Base-by-base conservation (phyloP, 2,797 vertebrate species). In the Scolopax bukidnonensis region DNA sequence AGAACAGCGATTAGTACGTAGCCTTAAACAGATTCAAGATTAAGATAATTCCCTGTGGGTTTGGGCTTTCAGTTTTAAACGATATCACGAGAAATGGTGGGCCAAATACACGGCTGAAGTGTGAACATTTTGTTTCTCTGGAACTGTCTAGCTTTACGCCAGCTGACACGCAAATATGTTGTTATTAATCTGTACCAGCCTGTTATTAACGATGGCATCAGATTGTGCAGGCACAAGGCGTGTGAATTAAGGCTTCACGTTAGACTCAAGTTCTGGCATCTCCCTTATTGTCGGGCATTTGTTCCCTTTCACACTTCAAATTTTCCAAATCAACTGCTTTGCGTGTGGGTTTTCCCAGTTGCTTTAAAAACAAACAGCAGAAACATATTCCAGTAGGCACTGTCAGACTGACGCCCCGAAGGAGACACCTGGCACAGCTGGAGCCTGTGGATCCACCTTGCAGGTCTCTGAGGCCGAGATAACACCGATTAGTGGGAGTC, bases 81-180 rank as follows among this genome's bases (percentile, higher is more conserved):
- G 6, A 7, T 69, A 57, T 40, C 65, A 73, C 18, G 69, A 78
- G 40, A 91, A 90, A 54, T 32, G 28, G 13, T 65, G 56, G 64
- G 41, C 81, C 90, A 93, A 64, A 82, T 80, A 65, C 84, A 82
- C 64, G 83, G 56, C 36, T 68, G 53, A 86, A 82, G 51, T 57
- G 64, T 80, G 87, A 96, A 93, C 48, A 33, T 84, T 95, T 90
- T 91, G 81, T 89, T 89, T 95, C 71, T 61, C 64, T 89, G 71
- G 56, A 70, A 67, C 86, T 28, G 23, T 41, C 20, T 67, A 85
- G 64, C 48, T 93, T 92, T 74, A 70, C 10, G 76, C 67, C 94
- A 96, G 67, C 63, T 96, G 95, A 84, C 84, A 54, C 74, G 85
- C 75, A 83, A 95, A 92, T 89, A 57, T 83, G 84, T 87, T 95